Base-by-base conservation (phyloP, 2,888 invertebrate genomes). In the Polymixis lichenea region DNA sequence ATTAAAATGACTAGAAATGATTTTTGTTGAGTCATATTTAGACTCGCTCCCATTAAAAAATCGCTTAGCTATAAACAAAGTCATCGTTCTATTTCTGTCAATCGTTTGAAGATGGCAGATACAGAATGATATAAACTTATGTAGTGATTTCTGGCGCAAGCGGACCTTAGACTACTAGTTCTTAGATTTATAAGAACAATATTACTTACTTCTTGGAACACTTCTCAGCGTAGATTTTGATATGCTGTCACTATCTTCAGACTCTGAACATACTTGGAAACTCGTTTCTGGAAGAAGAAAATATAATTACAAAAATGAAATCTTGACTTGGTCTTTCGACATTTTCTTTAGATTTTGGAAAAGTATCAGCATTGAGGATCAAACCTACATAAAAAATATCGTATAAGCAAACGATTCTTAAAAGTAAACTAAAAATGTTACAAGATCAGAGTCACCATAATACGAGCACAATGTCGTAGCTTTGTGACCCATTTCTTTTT, bases 181-280 rank as follows among this genome's bases (percentile, higher is more conserved):
- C 13, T 1, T 4, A 32, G 15, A 32, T 8, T 6, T 17, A 22
- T 22, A 9, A 55, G 9, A 53, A 55, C 19, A 0, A 71, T 38
- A 0, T 93, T 95, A 0, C 93, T 95, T 90, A 96, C 97, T 97
- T 92, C 95, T 94, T 53, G 95, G 96, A 38, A 95, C 93, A 90
- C 95, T 96, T 85, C 96, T 95, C 4, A 96, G 83, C 0, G 97
- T 96, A 0, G 96, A 96, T 83, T 97, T 97, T 19, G 96, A 96
- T 93, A 97, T 94, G 82, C 96, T 96, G 84, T 97, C 97, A 71
- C 97, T 97, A 82, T 97, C 97, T 87, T 97, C 97, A 0, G 97
- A 97, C 83, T 97, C 97, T 55, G 97, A 97, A 88, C 96, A 96
- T 60, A 94, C 94, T 93, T 97, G 97, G 77, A 97, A 97, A 89